These are phyloP conservation scores for Liopterus haemorrhoidalis DNA, from an alignment of 2,888 invertebrate species.

Conservation along the genomic window DNA sequence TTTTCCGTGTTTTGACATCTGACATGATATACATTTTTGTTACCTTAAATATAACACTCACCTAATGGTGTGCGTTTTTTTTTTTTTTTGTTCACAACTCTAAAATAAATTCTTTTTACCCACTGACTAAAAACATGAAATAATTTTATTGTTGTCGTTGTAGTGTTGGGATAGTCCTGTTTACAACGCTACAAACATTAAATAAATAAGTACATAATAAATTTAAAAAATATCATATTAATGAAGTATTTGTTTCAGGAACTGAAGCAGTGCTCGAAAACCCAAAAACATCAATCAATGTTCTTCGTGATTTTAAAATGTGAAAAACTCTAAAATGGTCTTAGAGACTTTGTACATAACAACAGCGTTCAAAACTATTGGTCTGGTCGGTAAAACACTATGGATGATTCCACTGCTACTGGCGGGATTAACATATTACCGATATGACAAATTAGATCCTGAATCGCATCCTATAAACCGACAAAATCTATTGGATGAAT, in stretches of 20 bases:
- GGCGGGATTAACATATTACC: constrained; percentile 74
- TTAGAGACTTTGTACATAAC: constrained; percentile 68
- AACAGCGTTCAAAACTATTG: constrained; percentile 72
- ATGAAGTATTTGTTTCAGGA: constrained; percentile 18
- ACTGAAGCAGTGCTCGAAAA: constrained; percentile 13
- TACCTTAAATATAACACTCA: too few species aligned
- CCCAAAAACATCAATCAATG: neutral
- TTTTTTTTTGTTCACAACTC: too few species aligned
- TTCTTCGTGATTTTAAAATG: neutral
- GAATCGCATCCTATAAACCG: constrained; percentile 70
- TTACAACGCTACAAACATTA: too few species aligned
- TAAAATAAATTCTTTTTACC: too few species aligned
- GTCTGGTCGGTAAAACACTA: constrained; percentile 68
- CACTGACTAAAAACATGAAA: constrained; percentile 34
- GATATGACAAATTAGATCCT: constrained; percentile 74
- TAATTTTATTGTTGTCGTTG: constrained; percentile 23
- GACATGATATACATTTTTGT: too few species aligned
- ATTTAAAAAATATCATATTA: constrained; percentile 10
- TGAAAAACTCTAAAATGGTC: constrained; percentile 58
- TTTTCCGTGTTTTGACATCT: too few species aligned
- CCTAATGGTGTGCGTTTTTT: too few species aligned
- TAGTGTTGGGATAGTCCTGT: too few species aligned
- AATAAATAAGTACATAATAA: constrained; percentile 20
- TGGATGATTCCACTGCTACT: constrained; percentile 80
- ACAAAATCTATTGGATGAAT: constrained; percentile 62